Evolutionary conservation across 2,113 vertebrate genomes (phyloP).

Genomic region (Syngnathoides biaculeatus): DNA sequence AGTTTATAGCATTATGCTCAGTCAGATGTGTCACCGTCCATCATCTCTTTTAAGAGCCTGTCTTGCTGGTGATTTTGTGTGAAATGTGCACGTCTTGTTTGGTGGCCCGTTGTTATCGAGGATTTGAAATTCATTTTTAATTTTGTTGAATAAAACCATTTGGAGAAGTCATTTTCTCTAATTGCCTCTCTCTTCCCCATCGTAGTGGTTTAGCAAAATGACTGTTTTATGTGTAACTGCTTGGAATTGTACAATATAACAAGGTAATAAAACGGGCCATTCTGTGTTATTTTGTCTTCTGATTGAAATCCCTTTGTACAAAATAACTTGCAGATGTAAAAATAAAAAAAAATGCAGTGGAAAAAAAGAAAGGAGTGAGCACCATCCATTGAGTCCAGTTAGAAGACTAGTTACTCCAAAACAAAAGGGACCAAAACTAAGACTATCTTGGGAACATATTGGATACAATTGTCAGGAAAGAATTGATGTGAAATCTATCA

Average conservation of each 20-base stretch:
- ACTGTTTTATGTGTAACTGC: conserved; percentile 57
- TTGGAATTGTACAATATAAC: conserved; percentile 51
- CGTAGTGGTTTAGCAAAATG: conserved; percentile 54
- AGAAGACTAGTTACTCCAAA: no score
- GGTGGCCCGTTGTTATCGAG: conserved; percentile 44
- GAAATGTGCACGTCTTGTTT: conserved; percentile 58
- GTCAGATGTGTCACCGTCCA: conserved; percentile 72
- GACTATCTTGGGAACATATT: no score
- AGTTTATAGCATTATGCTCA: conserved; percentile 78
- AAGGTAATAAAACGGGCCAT: conserved; percentile 32
- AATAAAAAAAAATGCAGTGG: conserved; percentile 29
- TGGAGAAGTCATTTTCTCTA: conserved; percentile 60
- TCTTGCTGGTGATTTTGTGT: conserved; percentile 58
- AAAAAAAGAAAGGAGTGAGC: conserved; percentile 41
- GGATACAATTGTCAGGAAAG: not conserved
- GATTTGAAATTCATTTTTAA: conserved; percentile 64
- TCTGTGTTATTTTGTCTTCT: conserved; percentile 41
- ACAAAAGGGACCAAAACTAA: no score
- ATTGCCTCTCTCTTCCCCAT: conserved; percentile 55
- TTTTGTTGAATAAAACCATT: conserved; percentile 64
- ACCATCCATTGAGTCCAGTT: not conserved
- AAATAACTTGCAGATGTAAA: conserved; percentile 54
- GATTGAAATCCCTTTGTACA: conserved; percentile 58
- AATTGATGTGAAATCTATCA: not conserved
- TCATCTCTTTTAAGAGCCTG: conserved; percentile 72